These are phyloP conservation scores for Psophia crepitans DNA, from an alignment of 2,113 vertebrate genomes.

Conservation along the genomic window DNA sequence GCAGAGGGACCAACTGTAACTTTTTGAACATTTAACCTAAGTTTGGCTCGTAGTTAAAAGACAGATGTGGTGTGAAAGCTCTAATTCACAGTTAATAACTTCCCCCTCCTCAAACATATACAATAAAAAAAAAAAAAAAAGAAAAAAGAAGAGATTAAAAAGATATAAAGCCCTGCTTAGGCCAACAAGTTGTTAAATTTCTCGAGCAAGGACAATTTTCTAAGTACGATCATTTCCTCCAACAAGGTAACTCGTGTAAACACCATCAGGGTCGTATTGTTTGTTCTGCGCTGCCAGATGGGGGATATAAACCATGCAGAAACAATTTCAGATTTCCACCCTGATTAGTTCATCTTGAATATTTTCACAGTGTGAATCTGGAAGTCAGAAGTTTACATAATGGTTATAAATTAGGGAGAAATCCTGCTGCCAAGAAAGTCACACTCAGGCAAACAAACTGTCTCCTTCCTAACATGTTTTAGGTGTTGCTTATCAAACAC, in stretches of 20 bases:
- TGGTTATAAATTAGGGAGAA: constrained; percentile 58
- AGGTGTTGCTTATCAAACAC: constrained; percentile 63
- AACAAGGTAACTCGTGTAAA: constrained; percentile 61
- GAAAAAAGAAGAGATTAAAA: background rate
- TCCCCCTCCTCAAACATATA: background rate
- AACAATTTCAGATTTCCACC: constrained; percentile 65
- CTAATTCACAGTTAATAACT: background rate
- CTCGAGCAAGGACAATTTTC: constrained; percentile 17
- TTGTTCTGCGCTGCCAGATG: constrained; percentile 55
- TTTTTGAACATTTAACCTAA: background rate
- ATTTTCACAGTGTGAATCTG: constrained; percentile 67
- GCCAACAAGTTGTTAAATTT: constrained; percentile 25
- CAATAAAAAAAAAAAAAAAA: background rate
- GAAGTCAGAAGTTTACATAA: constrained; percentile 61
- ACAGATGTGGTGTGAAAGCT: constrained; percentile 8
- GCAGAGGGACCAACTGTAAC: background rate
- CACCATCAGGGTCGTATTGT: constrained; percentile 45
- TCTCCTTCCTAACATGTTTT: constrained; percentile 53
- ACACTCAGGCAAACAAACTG: constrained; percentile 55
- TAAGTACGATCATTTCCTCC: constrained; percentile 52
- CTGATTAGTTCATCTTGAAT: constrained; percentile 64
- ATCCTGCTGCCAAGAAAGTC: constrained; percentile 51
- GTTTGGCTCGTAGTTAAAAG: background rate
- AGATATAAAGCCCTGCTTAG: background rate
- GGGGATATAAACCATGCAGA: constrained; percentile 63